These are phyloP conservation scores for Propithecus coquereli DNA, from an alignment of 2,113 vertebrate genomes.

Conservation along the genomic window DNA sequence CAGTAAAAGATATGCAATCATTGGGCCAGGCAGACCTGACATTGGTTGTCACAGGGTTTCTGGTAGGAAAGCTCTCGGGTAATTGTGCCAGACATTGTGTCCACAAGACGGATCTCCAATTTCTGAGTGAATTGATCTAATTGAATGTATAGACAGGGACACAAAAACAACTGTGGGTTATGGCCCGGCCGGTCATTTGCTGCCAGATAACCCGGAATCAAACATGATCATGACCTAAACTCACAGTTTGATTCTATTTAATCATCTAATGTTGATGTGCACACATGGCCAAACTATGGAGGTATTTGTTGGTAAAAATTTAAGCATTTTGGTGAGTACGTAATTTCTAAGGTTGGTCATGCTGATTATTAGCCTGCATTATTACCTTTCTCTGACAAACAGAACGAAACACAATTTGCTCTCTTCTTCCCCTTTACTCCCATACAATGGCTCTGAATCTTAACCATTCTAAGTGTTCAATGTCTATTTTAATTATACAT, in stretches of 20 bases:
- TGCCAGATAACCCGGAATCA: neutral
- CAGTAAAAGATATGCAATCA: neutral
- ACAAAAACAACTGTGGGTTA: neutral
- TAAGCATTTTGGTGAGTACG: neutral
- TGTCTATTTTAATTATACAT: neutral
- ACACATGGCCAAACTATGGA: neutral
- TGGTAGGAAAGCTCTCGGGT: neutral
- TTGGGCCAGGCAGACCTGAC: neutral
- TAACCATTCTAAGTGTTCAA: neutral
- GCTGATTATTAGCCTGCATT: neutral
- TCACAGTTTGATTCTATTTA: neutral
- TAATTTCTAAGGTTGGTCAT: neutral
- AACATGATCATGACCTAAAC: neutral
- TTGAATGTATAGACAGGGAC: no score
- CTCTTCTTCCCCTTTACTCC: neutral
- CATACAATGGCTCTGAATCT: neutral
- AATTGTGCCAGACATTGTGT: neutral
- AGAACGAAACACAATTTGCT: neutral
- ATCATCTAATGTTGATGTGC: neutral
- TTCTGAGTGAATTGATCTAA: neutral
- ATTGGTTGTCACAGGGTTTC: neutral
- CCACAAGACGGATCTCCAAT: neutral
- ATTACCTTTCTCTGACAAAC: neutral
- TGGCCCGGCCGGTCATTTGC: neutral
- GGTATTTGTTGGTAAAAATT: neutral